Evolutionary conservation across 2,113 vertebrate genomes (phyloP).

Genomic region (Toxostoma redivivum): DNA sequence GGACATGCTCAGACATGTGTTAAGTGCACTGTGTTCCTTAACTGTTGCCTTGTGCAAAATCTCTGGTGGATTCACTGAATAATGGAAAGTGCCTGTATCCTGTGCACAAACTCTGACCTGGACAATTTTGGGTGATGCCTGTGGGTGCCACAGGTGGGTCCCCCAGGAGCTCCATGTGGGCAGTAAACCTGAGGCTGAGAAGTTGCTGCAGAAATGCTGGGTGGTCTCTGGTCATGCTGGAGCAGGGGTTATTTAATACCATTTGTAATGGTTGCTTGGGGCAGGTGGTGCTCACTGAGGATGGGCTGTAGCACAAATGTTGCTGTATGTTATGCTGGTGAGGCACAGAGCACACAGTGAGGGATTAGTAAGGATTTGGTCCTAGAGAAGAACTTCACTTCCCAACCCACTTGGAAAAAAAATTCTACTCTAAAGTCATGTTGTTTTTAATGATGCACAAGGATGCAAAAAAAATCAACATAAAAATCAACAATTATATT

Average conservation of each 20-base stretch:
- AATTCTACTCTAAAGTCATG: neutral
- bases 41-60: conserved; percentile 5
- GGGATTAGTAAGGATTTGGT: neutral
- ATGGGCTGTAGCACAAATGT: neutral
- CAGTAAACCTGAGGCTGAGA: neutral
- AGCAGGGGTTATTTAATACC: conserved; percentile 42
- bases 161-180: neutral
- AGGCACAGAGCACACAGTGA: neutral
- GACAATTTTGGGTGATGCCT: neutral
- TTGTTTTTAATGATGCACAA: neutral
- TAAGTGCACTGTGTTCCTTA: conserved; percentile 3
- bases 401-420: neutral
- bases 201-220: neutral
- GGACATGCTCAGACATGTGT: conserved; percentile 52
- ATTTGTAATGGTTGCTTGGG: conserved; percentile 12
- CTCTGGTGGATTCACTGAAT: neutral
- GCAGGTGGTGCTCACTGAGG: neutral
- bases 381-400: neutral
- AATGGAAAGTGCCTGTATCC: neutral
- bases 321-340: neutral
- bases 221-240: conserved; percentile 29
- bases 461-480: neutral
- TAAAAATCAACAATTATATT: neutral
- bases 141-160: neutral
- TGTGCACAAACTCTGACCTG: neutral